Base-by-base conservation (phyloP, 2,888 invertebrate species). In the Drosophila macrospina region DNA sequence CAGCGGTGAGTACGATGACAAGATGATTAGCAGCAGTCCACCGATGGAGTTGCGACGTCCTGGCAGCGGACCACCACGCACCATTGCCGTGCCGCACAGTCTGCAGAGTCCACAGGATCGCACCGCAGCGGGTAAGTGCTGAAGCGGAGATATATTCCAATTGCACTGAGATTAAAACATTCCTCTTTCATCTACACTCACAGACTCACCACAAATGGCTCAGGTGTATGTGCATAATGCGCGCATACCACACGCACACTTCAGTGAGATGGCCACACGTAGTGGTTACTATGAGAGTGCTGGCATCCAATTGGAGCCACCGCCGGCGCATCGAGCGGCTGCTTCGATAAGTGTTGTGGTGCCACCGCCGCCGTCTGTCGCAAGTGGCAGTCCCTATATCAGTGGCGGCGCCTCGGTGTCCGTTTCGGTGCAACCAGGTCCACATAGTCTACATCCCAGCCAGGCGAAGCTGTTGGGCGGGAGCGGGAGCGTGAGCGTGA, bases 21-120 rank as follows among this genome's bases (percentile, higher is more conserved):
- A 91, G 54, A 86, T 95, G 86, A 94, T 95, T 80, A 95, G 94
- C 66, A 95, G 94, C 62, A 94, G 95, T 91, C 96, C 96, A 79
- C 96, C 96, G 30, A 92, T 96, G 83, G 96, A 96, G 92, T 91
- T 96, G 86, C 94, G 96, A 50, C 92, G 95, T 39, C 93, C 94
- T 1, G 93, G 93, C 28, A 93, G 93, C 62, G 93, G 93, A 0
- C 93, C 93, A 3, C 93, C 93, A 41, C 93, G 95, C 77, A 94
- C 93, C 44, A 93, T 93, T 62, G 94, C 94, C 77, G 95, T 94
- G 86, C 95, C 94, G 72, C 95, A 94, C 66, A 94, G 95, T 78
- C 93, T 95, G 80, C 95, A 95, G 91, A 95, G 95, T 88, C 95
- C 95, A 41, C 94, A 94, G 78, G 95, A 96, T 91, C 93, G 96